Conservation (phyloP, 2,113 vertebrate species). For the Oreocharis arfaki region DNA sequence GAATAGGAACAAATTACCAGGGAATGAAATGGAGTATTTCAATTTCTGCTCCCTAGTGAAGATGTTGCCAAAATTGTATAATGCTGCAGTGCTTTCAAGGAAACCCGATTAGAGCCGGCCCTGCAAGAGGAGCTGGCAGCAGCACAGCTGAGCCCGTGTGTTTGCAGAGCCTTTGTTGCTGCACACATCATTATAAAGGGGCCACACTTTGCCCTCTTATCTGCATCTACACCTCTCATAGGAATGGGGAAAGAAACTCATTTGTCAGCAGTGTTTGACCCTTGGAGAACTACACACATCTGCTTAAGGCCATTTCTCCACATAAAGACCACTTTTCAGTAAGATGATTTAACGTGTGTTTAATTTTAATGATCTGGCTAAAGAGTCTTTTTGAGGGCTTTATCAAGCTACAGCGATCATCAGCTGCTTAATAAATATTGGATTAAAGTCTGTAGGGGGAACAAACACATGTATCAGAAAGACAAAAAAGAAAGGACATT, state of each 20-base stretch:
- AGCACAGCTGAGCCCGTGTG: neutral
- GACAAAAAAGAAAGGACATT: neutral
- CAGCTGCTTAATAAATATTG: slow-evolving; percentile 58
- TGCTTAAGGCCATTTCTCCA: neutral
- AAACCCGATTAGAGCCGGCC: neutral
- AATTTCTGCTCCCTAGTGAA: neutral
- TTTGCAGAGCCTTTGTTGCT: neutral
- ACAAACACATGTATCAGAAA: neutral
- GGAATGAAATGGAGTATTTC: slow-evolving; percentile 10
- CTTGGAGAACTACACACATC: neutral
- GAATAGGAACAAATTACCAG: neutral
- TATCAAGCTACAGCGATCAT: slow-evolving; percentile 44
- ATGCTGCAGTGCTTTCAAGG: neutral
- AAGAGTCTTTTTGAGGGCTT: slow-evolving; percentile 33
- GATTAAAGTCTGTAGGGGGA: slow-evolving; percentile 42
- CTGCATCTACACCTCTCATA: neutral
- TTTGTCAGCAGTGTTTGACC: neutral
- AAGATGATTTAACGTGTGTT: slow-evolving; percentile 3
- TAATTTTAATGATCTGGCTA: slow-evolving; percentile 37
- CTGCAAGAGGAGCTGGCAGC: neutral
- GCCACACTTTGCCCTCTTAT: slow-evolving; percentile 7
- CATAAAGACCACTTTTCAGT: neutral
- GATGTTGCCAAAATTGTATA: neutral
- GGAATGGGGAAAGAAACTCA: neutral
- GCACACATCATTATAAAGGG: neutral